Conservation (phyloP, 1,140 invertebrate genomes). For the Leptinotarsa defecta region DNA sequence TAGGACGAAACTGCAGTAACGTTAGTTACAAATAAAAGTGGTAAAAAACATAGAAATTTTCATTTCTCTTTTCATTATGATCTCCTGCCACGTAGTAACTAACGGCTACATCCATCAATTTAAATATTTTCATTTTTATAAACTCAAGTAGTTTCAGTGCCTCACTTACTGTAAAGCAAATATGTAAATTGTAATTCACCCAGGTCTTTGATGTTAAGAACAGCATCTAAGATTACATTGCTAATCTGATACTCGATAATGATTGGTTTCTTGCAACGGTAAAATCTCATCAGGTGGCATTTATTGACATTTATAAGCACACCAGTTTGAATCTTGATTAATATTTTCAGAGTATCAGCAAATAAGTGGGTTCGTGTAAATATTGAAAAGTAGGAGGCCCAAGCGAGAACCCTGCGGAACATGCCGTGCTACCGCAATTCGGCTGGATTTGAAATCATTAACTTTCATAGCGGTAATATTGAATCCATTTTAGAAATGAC, state of each 20-base stretch:
- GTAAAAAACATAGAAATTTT: too few species aligned
- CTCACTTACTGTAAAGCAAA: neutral
- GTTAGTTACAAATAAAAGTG: too few species aligned
- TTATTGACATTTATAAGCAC: neutral
- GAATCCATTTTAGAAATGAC: neutral
- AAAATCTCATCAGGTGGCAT: neutral
- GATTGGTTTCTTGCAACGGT: neutral
- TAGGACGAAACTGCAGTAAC: too few species aligned
- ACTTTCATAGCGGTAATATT: neutral
- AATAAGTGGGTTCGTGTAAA: neutral
- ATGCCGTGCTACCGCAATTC: neutral
- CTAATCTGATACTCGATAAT: neutral
- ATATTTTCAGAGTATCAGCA: neutral
- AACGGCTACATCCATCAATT: too few species aligned
- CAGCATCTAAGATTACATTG: neutral
- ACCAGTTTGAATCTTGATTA: neutral
- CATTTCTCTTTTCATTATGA: too few species aligned
- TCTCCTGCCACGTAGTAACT: too few species aligned
- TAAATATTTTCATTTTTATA: neutral
- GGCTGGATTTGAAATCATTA: neutral
- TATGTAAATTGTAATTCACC: conserved; percentile 9
- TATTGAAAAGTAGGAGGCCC: neutral
- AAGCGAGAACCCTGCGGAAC: neutral
- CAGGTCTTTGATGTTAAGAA: conserved; percentile 4
- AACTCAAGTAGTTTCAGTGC: neutral